These are phyloP conservation scores for Ophioninae sp. DNA, from an alignment of 2,888 invertebrate species.

Conservation along the genomic window DNA sequence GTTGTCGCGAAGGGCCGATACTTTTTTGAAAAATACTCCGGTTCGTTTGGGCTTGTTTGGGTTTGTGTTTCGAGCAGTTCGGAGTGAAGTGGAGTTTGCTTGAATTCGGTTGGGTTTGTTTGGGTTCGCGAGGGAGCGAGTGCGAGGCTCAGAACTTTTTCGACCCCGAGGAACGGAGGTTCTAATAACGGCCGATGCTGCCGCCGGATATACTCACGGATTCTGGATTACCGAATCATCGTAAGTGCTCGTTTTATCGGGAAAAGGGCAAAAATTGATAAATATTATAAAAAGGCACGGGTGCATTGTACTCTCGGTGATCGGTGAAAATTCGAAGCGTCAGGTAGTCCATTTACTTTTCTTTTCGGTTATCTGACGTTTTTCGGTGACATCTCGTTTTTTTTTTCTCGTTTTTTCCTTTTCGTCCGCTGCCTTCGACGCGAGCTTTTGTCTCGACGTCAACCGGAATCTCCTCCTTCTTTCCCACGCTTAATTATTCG, in stretches of 20 bases:
- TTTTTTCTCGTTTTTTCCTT: not conserved
- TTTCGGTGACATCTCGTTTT: not conserved
- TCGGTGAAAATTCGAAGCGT: not conserved
- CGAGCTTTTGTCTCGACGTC: not conserved
- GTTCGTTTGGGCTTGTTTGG: not conserved
- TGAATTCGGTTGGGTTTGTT: not conserved
- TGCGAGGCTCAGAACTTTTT: not conserved
- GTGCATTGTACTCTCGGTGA: not conserved
- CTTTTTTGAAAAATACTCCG: no score
- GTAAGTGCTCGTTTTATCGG: conserved; percentile 49
- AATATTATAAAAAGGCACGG: not conserved
- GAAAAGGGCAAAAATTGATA: not conserved
- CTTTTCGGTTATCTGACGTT: not conserved
- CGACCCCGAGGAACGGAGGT: conserved; percentile 21
- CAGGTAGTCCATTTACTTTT: not conserved
- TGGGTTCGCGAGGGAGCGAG: not conserved
- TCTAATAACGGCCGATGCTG: conserved; percentile 54
- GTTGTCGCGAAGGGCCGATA: no score
- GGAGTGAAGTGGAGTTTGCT: no score
- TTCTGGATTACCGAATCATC: conserved; percentile 63
- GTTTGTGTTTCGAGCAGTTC: not conserved
- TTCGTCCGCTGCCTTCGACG: not conserved
- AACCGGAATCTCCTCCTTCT: not conserved
- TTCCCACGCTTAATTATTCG: not conserved
- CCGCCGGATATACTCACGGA: conserved; percentile 62